A percentile compares a stretch with the other conserved stretches of the same genome.
Conservation (phyloP, 2,113 vertebrate genomes). For the Formicarius rufipectus region DNA sequence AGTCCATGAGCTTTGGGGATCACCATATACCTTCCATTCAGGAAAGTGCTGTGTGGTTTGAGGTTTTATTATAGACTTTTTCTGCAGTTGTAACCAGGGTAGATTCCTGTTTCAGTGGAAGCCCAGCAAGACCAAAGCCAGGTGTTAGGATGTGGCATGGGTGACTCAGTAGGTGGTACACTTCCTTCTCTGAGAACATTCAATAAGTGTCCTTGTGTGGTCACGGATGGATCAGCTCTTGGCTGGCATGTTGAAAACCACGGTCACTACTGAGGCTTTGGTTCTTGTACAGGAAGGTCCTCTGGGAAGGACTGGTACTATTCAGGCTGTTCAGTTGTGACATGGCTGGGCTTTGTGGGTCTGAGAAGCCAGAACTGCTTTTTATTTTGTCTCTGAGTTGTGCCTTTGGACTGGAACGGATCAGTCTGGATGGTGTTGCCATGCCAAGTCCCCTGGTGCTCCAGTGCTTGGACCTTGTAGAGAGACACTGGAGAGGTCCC, state of each 20-base stretch:
- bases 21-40: not conserved
- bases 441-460: not conserved
- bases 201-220: constrained; percentile 53
- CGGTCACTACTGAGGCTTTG: not conserved
- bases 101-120: not conserved
- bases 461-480: not conserved
- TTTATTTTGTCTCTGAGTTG: not conserved
- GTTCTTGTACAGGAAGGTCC: not conserved
- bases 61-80: not conserved
- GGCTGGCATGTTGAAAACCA: not conserved
- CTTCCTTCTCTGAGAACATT: constrained; percentile 20
- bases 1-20: not conserved
- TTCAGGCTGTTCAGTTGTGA: not conserved
- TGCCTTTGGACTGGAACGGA: not conserved
- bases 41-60: not conserved
- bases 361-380: not conserved
- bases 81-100: not conserved
- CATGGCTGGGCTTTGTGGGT: not conserved
- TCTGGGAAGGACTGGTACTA: not conserved
- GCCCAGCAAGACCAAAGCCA: constrained; percentile 9
- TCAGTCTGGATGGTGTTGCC: not conserved
- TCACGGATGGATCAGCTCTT: constrained; percentile 2
- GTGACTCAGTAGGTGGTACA: constrained; percentile 62
- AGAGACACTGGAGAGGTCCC: not conserved
- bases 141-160: constrained; percentile 58